Percentiles rank a stretch among this genome's conserved stretches.
Conservation (phyloP, 2,888 invertebrate genomes). For the Lumbricus terrestris region DNA sequence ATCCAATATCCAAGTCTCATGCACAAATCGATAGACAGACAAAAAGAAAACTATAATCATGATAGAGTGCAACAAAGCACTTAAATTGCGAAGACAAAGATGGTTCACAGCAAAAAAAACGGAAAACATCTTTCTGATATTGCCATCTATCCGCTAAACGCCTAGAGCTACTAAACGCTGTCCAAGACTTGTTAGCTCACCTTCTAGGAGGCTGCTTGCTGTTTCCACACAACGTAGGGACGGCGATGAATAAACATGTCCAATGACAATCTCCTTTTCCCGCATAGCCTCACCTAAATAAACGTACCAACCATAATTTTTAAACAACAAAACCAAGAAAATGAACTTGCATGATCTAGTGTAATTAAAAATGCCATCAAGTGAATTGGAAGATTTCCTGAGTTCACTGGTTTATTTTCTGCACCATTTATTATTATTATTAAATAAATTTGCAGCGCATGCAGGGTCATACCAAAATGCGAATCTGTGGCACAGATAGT, state of each 20-base stretch:
- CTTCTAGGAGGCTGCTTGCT: slow-evolving; percentile 62
- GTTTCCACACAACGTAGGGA: slow-evolving; percentile 90
- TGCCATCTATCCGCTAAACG: neutral
- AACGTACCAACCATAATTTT: neutral
- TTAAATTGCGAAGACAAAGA: neutral
- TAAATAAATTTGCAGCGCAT: too few relatives aligned
- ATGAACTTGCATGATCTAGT: neutral
- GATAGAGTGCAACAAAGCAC: neutral
- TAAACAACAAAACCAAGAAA: neutral
- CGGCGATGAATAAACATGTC: slow-evolving; percentile 81
- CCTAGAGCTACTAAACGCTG: too few relatives aligned
- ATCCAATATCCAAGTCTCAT: neutral
- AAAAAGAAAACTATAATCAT: neutral
- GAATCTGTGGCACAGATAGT: too few relatives aligned
- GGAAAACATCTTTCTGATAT: neutral
- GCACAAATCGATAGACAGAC: neutral
- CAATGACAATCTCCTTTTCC: slow-evolving; percentile 69
- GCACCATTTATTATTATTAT: too few relatives aligned
- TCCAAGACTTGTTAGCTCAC: slow-evolving; percentile 49
- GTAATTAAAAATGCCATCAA: neutral
- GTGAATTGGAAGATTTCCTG: neutral
- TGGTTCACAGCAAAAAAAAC: neutral
- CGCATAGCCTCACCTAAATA: slow-evolving; percentile 75
- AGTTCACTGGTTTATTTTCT: neutral
- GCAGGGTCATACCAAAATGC: too few relatives aligned